Percentiles rank a stretch among this genome's conserved stretches.
Conservation (phyloP, 2,113 vertebrate species). For the Rhinolophus sinicus region DNA sequence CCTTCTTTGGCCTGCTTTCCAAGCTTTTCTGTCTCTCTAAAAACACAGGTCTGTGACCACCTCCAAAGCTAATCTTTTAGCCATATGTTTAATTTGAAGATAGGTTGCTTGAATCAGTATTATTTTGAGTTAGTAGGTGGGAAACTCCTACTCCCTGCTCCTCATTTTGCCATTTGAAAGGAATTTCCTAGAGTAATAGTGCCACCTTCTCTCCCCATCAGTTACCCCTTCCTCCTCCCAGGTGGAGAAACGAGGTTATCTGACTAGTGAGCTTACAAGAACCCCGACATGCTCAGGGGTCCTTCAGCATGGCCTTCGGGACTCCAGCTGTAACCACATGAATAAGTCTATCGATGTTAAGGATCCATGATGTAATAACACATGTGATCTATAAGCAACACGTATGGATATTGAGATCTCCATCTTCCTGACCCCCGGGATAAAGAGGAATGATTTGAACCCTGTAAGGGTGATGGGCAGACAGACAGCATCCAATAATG, state of each 20-base stretch:
- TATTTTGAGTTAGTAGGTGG: not conserved
- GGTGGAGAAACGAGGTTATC: not conserved
- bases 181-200: not conserved
- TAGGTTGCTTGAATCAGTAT: not conserved
- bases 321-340: not conserved
- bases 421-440: not conserved
- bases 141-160: not conserved
- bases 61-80: conserved; percentile 18
- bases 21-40: conserved; percentile 35
- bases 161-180: not conserved
- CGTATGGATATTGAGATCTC: not conserved
- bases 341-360: not conserved
- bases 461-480: not conserved
- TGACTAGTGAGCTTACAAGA: not conserved
- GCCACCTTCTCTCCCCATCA: not conserved
- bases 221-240: not conserved
- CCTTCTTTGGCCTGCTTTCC: not conserved
- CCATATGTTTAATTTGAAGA: not conserved
- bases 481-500: not conserved
- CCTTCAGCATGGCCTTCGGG: not conserved
- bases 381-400: not conserved
- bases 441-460: not conserved
- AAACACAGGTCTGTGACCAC: conserved; percentile 2
- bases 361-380: not conserved
- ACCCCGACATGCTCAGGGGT: not conserved